phyloP scores from a whole-genome alignment of 1,140 invertebrate genomes.

The Augochlora pura region DNA sequence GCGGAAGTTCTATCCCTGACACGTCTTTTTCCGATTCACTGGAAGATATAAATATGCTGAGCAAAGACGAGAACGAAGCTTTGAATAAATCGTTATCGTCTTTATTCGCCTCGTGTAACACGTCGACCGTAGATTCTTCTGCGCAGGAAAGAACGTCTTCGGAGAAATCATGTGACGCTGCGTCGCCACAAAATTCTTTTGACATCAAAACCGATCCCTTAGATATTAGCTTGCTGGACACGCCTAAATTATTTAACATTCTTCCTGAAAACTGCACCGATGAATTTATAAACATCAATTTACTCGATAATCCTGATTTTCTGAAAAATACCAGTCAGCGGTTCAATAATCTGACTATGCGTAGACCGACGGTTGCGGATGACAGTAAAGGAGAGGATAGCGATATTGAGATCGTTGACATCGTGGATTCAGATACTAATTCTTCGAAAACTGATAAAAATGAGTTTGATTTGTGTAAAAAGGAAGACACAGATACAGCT shows the following conservation, averaged over 20 bases:
- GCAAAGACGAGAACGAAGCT: slow-evolving; percentile 11
- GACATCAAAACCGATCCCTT: neutral
- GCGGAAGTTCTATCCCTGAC: neutral
- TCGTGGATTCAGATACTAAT: neutral
- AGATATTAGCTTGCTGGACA: neutral
- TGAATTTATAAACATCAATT: slow-evolving; percentile 72
- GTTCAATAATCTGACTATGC: neutral
- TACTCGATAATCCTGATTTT: slow-evolving; percentile 70
- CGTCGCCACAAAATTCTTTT: neutral
- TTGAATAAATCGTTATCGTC: slow-evolving; percentile 3
- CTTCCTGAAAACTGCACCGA: slow-evolving; percentile 45
- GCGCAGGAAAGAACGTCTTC: neutral
- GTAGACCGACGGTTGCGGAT: neutral
- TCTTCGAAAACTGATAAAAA: slow-evolving; percentile 19
- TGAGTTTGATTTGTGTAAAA: neutral
- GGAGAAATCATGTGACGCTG: neutral
- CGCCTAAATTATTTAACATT: neutral
- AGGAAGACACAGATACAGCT: neutral
- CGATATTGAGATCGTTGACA: slow-evolving; percentile 45
- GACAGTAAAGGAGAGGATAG: slow-evolving; percentile 52
- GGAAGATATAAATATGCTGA: neutral
- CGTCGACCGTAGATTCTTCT: neutral
- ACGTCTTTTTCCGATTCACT: neutral
- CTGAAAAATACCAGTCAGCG: slow-evolving; percentile 45
- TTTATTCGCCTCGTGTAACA: neutral